These are phyloP conservation scores for Seriola rivoliana DNA, from an alignment of 2,113 vertebrate genomes.

Conservation along the genomic window DNA sequence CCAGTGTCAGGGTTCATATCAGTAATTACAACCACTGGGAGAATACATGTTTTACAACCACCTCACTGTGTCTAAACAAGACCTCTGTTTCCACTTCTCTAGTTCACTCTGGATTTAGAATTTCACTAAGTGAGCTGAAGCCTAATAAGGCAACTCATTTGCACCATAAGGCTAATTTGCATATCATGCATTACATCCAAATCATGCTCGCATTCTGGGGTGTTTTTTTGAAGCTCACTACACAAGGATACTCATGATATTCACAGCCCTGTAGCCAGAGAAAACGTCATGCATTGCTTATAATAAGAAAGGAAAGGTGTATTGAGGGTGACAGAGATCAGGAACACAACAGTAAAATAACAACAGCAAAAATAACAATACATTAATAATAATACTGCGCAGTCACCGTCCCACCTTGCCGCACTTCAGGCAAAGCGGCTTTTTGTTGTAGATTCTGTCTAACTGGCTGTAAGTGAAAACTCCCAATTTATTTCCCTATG, in stretches of 20 bases:
- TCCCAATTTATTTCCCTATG: too few relatives aligned
- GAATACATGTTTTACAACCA: neutral
- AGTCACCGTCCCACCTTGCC: too few relatives aligned
- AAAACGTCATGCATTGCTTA: neutral
- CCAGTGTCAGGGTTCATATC: neutral
- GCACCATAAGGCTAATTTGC: neutral
- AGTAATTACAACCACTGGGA: conserved; percentile 13
- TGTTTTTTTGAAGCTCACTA: too few relatives aligned
- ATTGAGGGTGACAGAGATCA: too few relatives aligned
- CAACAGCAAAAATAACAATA: too few relatives aligned
- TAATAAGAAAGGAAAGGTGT: neutral
- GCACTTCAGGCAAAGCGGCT: too few relatives aligned
- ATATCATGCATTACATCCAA: neutral
- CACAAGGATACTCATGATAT: too few relatives aligned
- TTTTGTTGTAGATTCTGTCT: too few relatives aligned
- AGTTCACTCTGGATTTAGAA: neutral
- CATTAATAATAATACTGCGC: too few relatives aligned
- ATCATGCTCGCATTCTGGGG: neutral
- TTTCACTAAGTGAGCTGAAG: neutral
- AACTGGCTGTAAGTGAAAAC: too few relatives aligned
- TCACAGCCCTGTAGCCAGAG: too few relatives aligned
- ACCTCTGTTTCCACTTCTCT: neutral
- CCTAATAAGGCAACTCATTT: neutral
- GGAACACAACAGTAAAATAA: too few relatives aligned
- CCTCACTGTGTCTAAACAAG: neutral